These are phyloP conservation scores for Nemoura dubitans DNA, from an alignment of 2,888 invertebrate genomes.

Conservation along the genomic window DNA sequence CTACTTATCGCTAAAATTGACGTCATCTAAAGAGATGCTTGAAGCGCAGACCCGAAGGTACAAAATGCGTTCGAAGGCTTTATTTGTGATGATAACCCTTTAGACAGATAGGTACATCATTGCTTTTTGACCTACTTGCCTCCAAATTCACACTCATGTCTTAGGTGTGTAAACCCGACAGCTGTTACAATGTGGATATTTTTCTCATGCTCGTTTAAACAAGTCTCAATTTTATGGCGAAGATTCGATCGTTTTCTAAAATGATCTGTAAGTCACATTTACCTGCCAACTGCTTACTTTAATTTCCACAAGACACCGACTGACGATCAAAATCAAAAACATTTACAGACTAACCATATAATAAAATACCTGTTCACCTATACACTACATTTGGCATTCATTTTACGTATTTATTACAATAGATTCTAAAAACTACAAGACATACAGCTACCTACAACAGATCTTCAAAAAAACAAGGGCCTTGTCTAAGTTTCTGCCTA, in stretches of 20 bases:
- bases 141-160: constrained; percentile 7
- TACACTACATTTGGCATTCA: no score
- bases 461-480: no score
- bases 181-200: neutral
- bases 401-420: no score
- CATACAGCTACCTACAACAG: no score
- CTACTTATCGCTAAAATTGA: neutral
- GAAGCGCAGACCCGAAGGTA: neutral
- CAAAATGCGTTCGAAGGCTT: neutral
- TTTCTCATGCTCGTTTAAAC: neutral
- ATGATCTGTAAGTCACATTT: neutral
- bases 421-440: no score
- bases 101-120: neutral
- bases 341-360: no score
- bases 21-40: neutral
- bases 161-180: neutral
- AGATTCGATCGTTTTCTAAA: neutral
- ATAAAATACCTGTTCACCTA: no score
- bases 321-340: no score
- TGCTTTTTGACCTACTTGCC: constrained; percentile 12
- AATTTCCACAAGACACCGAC: no score
- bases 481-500: no score
- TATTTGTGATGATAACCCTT: neutral
- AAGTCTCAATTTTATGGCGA: neutral
- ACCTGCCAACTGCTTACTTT: no score